phyloP scores from a whole-genome alignment of 2,888 invertebrate species.

The Mamestra brassicae region DNA sequence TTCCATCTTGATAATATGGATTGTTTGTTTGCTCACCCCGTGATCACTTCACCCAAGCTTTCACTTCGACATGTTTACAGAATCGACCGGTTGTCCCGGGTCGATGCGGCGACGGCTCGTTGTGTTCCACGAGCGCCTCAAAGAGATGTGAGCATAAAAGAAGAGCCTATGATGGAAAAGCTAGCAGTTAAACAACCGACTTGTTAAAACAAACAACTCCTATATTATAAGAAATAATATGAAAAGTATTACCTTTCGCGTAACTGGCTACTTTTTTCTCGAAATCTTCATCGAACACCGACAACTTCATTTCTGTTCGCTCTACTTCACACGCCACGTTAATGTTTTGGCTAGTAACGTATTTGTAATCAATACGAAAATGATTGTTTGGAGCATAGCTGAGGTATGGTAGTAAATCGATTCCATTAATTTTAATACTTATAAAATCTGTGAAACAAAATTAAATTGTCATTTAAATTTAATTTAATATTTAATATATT shows the following conservation, averaged over 20 bases:
- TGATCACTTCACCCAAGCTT: no score
- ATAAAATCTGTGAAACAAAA: conserved; percentile 5
- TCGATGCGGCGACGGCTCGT: no score
- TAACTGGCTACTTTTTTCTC: accelerated
- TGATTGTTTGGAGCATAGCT: accelerated
- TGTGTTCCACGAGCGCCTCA: no score
- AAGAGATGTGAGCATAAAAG: no score
- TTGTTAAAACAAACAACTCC: no score
- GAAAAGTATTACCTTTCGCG: not conserved
- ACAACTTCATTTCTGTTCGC: not conserved
- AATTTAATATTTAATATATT: no score
- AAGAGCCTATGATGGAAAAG: no score
- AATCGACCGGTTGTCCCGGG: no score
- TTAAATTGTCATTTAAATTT: not conserved
- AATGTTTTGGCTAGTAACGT: accelerated
- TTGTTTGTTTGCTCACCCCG: no score
- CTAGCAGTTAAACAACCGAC: no score
- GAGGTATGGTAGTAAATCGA: conserved; percentile 15
- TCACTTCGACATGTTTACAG: no score
- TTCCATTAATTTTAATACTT: conserved; percentile 27
- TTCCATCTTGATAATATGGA: no score
- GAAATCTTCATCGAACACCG: not conserved
- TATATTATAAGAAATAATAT: not conserved
- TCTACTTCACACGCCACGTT: conserved; percentile 8
- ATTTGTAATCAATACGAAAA: not conserved